Percentiles rank a stretch among this genome's conserved stretches.
Conservation (phyloP, 2,888 invertebrate genomes). For the Aphrophora alni region DNA sequence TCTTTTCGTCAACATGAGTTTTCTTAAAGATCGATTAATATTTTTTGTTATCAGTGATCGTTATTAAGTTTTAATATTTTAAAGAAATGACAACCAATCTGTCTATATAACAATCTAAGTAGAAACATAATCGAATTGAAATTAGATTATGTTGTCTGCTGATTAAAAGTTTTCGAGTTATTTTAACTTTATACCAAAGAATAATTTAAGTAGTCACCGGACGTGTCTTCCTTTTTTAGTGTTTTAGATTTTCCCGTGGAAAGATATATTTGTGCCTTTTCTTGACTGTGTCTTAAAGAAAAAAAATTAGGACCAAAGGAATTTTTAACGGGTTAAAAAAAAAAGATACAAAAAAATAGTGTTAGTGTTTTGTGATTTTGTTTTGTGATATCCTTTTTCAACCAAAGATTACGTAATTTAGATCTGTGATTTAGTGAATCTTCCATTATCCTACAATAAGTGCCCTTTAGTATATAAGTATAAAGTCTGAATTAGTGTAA, state of each 20-base stretch:
- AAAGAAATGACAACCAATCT: neutral
- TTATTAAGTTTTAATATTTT: neutral
- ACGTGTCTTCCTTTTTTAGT: neutral
- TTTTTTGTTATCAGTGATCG: neutral
- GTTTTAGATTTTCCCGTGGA: neutral
- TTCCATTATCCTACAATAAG: neutral
- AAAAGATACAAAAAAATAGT: neutral
- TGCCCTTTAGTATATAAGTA: neutral
- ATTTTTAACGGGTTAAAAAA: neutral
- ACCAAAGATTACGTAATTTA: slow-evolving; percentile 12
- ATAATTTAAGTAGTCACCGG: neutral
- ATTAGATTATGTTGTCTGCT: neutral
- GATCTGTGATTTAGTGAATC: slow-evolving; percentile 21
- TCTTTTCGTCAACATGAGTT: neutral
- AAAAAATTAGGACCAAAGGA: neutral
- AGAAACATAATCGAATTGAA: neutral
- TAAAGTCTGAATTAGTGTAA: slow-evolving; percentile 41
- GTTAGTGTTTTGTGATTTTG: slow-evolving; percentile 11
- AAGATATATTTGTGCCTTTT: neutral
- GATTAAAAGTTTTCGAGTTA: neutral
- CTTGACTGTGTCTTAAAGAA: neutral
- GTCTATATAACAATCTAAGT: neutral
- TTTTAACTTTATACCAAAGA: neutral
- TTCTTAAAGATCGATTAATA: neutral
- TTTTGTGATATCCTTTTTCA: slow-evolving; percentile 19